phyloP scores from a whole-genome alignment of 1,140 invertebrate genomes.

The Harpegnathos saltator region DNA sequence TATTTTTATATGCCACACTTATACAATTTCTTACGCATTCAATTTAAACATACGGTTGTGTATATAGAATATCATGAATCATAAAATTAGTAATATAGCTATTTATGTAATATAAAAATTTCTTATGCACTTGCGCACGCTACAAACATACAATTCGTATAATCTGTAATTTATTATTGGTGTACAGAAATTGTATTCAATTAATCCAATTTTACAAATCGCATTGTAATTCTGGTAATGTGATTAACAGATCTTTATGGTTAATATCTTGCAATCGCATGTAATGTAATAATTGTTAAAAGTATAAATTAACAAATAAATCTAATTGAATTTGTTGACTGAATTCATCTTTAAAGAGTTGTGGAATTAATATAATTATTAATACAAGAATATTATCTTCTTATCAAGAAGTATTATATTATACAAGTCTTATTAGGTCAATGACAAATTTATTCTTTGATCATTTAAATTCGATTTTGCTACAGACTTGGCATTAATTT shows the following conservation, averaged over 20 bases:
- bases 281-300: neutral
- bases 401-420: too few species aligned
- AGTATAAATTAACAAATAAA: constrained; percentile 14
- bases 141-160: neutral
- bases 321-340: neutral
- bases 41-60: constrained; percentile 32
- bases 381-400: neutral
- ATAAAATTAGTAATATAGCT: constrained; percentile 19
- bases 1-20: too few species aligned
- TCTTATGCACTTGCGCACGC: constrained; percentile 1
- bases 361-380: neutral
- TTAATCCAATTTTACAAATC: constrained; percentile 10
- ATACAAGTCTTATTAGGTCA: neutral
- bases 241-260: neutral
- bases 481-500: too few species aligned
- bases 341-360: neutral
- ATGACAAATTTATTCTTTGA: neutral
- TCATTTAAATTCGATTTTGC: too few species aligned
- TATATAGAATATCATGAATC: constrained; percentile 6
- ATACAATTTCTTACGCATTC: constrained; percentile 13
- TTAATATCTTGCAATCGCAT: neutral
- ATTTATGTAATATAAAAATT: constrained; percentile 18
- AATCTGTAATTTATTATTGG: constrained; percentile 20
- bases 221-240: neutral
- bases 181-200: constrained; percentile 17